Evolutionary conservation across 2,888 invertebrate species (phyloP), one percentile per base, ranked within the genome.

Genomic region (Poecilobothrus nobilitatus): DNA sequence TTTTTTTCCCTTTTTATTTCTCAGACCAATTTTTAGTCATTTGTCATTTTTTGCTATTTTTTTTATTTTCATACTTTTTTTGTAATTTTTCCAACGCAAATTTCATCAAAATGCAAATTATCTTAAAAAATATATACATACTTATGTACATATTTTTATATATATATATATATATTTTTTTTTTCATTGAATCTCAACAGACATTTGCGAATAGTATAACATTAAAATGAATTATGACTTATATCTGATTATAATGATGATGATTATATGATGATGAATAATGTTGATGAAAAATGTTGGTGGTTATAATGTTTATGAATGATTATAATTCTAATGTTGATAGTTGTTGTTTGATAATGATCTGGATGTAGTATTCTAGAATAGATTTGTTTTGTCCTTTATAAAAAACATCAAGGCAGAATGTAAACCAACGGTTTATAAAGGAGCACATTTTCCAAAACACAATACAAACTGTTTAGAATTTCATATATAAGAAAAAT

Each of bases 171-270:
- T n/a, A n/a, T n/a, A n/a, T n/a, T n/a, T 9, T 12, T 12, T n/a
- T 37, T 53, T 18, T 18, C 53, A 18, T 53, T 53, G 53, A 53
- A 53, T 18, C 15, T 53, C n/a, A 18, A 53, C 53, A 18, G 53
- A 15, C 53, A 53, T 53, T 41, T 53, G 15, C 53, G n/a, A 53
- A 53, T 12, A 53, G 18, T 12, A 53, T 6, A 37, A 53, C 53
- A 53, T 53, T 53, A 53, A 53, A 53, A 53, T 53, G 53, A 53
- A 53, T 53, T 53, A 53, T 53, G 53, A 53, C 53, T 53, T 53
- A 6, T 53, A 53, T 53, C 53, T 53, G 53, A 53, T 53, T 18
- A 53, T 18, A 53, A 53, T 53, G 15, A 53, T 53, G 15, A 53
- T 53, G 15, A 4, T n/a, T n/a, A n/a, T n/a, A n/a, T 53, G 18